Conservation (phyloP, 2,113 vertebrate species). For the rat (Rattus norvegicus) region GRCr8 NC_086028.1:84065501-84066000, state of each 20-base stretch:
- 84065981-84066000: not conserved
- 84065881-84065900: too few relatives aligned
- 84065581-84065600: not conserved
- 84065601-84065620: not conserved
- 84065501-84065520: not conserved
- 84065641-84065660: not conserved
- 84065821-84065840: not conserved
- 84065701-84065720: not conserved
- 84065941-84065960: not conserved
- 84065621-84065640: not conserved
- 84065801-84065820: not conserved
- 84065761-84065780: not conserved
- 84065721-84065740: too few relatives aligned
- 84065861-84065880: not conserved
- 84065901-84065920: not conserved
- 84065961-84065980: not conserved
- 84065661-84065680: not conserved
- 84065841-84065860: not conserved
- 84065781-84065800: not conserved
- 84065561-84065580: not conserved
- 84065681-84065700: not conserved
- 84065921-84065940: not conserved
- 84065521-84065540: not conserved
- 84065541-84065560: not conserved
- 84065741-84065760: not conserved